phyloP scores from a whole-genome alignment of 2,888 invertebrate genomes.

The Machimus atricapillus region DNA sequence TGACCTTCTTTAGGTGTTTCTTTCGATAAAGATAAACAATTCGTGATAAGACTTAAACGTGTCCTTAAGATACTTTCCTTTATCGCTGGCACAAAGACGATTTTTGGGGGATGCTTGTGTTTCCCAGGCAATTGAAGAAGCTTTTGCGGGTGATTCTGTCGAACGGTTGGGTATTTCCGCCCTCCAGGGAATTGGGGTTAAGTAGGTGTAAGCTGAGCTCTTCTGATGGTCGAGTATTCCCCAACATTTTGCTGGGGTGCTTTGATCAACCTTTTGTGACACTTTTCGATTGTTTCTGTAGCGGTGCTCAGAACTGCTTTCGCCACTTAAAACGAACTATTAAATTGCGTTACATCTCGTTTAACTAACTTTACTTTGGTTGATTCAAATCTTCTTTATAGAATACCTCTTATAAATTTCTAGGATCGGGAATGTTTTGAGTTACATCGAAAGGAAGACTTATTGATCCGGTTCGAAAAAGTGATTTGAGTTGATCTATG shows the following conservation, averaged over 20 bases:
- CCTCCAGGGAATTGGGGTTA: not conserved
- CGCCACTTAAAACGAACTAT: not conserved
- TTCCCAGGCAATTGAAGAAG: not conserved
- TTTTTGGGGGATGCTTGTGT: not conserved
- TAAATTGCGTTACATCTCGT: not conserved
- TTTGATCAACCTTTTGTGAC: not conserved
- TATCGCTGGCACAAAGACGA: not conserved
- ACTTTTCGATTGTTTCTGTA: not conserved
- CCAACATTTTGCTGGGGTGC: not conserved
- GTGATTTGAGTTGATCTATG: too few relatives aligned
- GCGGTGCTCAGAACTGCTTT: not conserved
- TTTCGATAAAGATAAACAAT: not conserved
- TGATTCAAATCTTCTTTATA: not conserved
- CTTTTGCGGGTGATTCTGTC: not conserved
- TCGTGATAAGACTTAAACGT: not conserved
- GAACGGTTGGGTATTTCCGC: not conserved
- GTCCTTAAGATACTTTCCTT: not conserved
- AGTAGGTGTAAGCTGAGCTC: not conserved
- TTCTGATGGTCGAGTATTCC: not conserved
- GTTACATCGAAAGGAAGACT: too few relatives aligned
- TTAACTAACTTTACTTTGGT: not conserved
- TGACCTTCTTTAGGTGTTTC: not conserved
- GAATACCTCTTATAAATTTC: not conserved
- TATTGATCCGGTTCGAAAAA: too few relatives aligned
- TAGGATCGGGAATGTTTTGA: too few relatives aligned